Evolutionary conservation across 2,888 invertebrate genomes (phyloP), one percentile per base, ranked within the genome.

Genomic region (Metopia argyrocephala): DNA sequence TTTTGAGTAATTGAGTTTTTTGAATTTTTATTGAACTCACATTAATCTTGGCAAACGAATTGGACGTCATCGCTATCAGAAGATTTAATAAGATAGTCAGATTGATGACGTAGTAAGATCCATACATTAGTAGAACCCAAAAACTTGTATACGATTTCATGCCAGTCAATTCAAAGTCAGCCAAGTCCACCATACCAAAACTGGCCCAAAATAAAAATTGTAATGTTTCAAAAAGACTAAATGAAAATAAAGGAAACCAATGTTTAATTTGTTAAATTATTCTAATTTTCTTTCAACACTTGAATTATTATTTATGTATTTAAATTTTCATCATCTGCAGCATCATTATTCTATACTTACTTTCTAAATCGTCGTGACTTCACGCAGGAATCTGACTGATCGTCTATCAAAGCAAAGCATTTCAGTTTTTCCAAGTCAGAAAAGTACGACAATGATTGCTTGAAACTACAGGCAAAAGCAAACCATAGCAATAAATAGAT

Each of bases 21-120:
- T 46, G 25, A 18, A 57, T 57, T 70, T 23, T 38, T 56, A 54
- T 69, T 50, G 83, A 91, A 94, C 87, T 94, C 91, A 97, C 98
- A 89, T 94, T 95, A 87, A 98, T 98, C 91, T 95, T 94, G 61
- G 97, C 95, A 88, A 97, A 98, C 1, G 97, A 97, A 91, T 97
- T 98, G 86, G 97, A 97, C 97, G 98, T 98, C 98, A 98, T 98
- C 85, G 98, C 98, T 87, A 98, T 98, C 83, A 98, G 94, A 79
- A 98, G 94, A 90, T 98, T 98, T 85, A 98, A 91, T 48, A 98
- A 92, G 15, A 98, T 98, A 87, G 98, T 97, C 84, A 98, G 95
- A 89, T 97, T 97, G 91, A 98, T 98, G 84, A 96, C 96, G 83
- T 96, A 96, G 91, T 98, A 98, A 0, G 96, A 96, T 2, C 98